Evolutionary conservation across 2,888 invertebrate genomes (phyloP).

Genomic region (Nineta flava): DNA sequence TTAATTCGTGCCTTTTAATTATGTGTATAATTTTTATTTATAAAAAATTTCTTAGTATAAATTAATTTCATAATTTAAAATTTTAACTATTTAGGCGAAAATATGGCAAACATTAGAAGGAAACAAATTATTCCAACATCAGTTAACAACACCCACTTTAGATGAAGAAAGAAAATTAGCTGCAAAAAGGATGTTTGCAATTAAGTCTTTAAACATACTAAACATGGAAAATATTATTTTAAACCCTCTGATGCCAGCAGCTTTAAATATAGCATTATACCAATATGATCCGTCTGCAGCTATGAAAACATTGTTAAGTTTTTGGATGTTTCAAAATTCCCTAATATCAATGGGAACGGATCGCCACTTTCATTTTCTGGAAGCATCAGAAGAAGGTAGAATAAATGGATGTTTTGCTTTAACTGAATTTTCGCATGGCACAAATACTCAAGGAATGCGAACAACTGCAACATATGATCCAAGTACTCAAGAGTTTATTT

Average conservation of each 20-base stretch:
- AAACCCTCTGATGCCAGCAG: conserved; percentile 30
- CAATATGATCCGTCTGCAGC: conserved; percentile 44
- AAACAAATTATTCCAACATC: conserved; percentile 39
- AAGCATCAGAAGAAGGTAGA: conserved; percentile 23
- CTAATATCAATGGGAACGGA: conserved; percentile 47
- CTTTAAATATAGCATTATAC: conserved; percentile 35
- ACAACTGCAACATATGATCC: conserved; percentile 72
- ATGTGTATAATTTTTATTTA: too few relatives aligned
- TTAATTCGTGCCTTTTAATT: too few relatives aligned
- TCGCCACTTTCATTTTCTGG: conserved; percentile 39
- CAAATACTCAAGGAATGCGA: conserved; percentile 75
- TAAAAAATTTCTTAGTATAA: too few relatives aligned
- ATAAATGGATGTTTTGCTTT: conserved; percentile 63
- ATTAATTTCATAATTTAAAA: too few relatives aligned
- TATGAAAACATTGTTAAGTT: conserved; percentile 46
- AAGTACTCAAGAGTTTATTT: conserved; percentile 50
- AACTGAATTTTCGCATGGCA: conserved; percentile 84
- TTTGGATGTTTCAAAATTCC: conserved; percentile 48
- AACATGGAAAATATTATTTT: conserved; percentile 32
- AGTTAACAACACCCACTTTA: conserved; percentile 29
- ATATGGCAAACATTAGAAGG: conserved; percentile 39
- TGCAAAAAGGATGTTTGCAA: conserved; percentile 39
- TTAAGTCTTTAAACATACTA: conserved; percentile 45
- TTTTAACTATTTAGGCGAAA: conserved; percentile 28
- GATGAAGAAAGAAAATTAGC: conserved; percentile 39